Conservation (phyloP, 2,113 vertebrate species). For the Pollachius pollachius region DNA sequence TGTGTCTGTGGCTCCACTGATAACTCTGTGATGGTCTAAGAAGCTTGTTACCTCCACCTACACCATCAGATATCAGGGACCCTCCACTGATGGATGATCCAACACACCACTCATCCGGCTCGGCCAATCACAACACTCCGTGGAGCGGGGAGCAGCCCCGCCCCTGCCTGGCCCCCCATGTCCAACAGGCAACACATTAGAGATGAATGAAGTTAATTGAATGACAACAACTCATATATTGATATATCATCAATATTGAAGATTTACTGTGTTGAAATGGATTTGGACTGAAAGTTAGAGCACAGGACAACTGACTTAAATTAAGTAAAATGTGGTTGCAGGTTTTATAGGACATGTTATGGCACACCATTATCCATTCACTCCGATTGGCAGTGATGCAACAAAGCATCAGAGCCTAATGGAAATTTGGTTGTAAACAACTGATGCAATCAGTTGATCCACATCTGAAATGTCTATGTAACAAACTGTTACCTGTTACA, state of each 20-base stretch:
- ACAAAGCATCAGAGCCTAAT: slow-evolving; percentile 64
- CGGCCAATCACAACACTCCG: slow-evolving; percentile 57
- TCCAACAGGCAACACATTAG: slow-evolving; percentile 26
- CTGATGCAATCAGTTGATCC: slow-evolving; percentile 72
- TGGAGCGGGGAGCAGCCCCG: slow-evolving; percentile 21
- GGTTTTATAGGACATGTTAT: slow-evolving; percentile 22
- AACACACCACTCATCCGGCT: slow-evolving; percentile 58
- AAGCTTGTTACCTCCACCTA: too few species aligned
- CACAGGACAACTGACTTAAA: too few species aligned
- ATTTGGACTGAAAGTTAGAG: too few species aligned
- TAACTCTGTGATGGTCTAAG: too few species aligned
- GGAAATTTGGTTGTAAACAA: slow-evolving; percentile 79
- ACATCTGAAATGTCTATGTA: slow-evolving; percentile 71
- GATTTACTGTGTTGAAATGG: too few species aligned
- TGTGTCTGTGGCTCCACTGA: too few species aligned
- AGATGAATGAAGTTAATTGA: not conserved
- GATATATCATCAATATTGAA: too few species aligned
- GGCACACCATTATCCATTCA: slow-evolving; percentile 55
- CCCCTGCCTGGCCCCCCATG: slow-evolving; percentile 10
- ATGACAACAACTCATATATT: too few species aligned
- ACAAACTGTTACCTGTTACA: slow-evolving; percentile 67
- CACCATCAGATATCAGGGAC: too few species aligned
- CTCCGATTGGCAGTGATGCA: slow-evolving; percentile 74
- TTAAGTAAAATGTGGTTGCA: too few species aligned
- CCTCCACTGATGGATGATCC: slow-evolving; percentile 39